Evolutionary conservation across 2,888 invertebrate genomes (phyloP).

Genomic region (Leptopilina myrica): DNA sequence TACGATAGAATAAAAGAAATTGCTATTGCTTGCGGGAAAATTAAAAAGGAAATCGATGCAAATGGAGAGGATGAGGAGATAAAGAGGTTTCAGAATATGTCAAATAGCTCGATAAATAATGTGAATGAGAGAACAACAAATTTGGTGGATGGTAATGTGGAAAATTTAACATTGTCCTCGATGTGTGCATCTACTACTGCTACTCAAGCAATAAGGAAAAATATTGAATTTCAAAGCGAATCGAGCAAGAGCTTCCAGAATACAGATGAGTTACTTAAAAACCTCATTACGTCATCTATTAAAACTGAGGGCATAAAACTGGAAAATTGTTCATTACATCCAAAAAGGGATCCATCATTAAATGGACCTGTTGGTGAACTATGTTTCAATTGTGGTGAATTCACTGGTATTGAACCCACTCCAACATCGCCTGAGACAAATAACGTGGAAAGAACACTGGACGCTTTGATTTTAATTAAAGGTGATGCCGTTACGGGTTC

Average conservation of each 20-base stretch:
- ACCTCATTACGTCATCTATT: constrained; percentile 61
- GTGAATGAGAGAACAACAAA: constrained; percentile 33
- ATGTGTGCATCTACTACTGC: constrained; percentile 37
- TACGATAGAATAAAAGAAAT: constrained; percentile 80
- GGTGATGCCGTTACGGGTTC: constrained; percentile 79
- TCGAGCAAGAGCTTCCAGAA: constrained; percentile 62
- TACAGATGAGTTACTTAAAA: constrained; percentile 67
- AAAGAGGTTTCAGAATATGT: constrained; percentile 30
- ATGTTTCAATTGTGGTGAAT: constrained; percentile 68
- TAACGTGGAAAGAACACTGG: constrained; percentile 78
- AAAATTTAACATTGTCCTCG: constrained; percentile 44
- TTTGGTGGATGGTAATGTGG: constrained; percentile 30
- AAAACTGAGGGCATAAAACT: constrained; percentile 54
- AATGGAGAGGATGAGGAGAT: constrained; percentile 39
- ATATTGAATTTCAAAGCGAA: constrained; percentile 58
- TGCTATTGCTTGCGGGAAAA: constrained; percentile 78
- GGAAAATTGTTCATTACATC: constrained; percentile 57
- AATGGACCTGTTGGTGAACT: constrained; percentile 61
- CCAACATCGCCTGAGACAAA: constrained; percentile 52
- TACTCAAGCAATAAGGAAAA: constrained; percentile 47
- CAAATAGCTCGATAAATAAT: constrained; percentile 35
- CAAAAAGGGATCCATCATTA: constrained; percentile 54
- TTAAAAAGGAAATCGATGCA: constrained; percentile 70
- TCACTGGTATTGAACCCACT: constrained; percentile 58
- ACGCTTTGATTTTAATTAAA: constrained; percentile 78